Conservation (phyloP, 1,140 invertebrate genomes). For the Platorchestia sp. region DNA sequence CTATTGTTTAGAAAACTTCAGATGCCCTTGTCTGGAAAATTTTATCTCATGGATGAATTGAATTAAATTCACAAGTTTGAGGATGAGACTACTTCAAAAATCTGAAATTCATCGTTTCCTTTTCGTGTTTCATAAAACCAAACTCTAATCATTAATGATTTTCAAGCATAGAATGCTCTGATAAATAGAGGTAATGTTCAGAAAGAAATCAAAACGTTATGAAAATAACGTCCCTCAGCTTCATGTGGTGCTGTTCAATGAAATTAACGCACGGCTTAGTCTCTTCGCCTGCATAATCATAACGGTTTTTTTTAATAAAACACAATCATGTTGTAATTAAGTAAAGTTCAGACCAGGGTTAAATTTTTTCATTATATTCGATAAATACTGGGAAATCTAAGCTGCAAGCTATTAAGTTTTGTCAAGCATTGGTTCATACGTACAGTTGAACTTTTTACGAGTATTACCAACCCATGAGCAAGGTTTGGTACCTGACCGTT, state of each 20-base stretch:
- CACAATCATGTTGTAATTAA: background rate
- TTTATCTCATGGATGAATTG: background rate
- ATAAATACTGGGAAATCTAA: background rate
- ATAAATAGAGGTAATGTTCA: background rate
- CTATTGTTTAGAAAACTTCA: background rate
- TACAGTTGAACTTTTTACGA: too few relatives aligned
- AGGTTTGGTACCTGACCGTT: too few relatives aligned
- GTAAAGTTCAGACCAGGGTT: background rate
- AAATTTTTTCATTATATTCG: background rate
- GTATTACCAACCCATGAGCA: too few relatives aligned
- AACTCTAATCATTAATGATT: background rate
- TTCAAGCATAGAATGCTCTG: background rate
- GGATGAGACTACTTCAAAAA: background rate
- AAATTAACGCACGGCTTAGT: background rate
- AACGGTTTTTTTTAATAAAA: background rate
- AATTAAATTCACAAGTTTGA: background rate
- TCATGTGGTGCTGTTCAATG: background rate
- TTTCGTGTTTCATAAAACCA: too few relatives aligned
- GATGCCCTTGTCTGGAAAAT: background rate
- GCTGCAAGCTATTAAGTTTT: too few relatives aligned
- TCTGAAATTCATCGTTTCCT: too few relatives aligned
- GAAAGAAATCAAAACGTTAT: background rate
- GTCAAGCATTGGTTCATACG: too few relatives aligned
- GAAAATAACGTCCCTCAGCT: background rate
- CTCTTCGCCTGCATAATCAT: background rate